A percentile compares a stretch with the other conserved stretches of the same genome.
Evolutionary conservation across 2,797 vertebrate genomes (phyloP).

Genomic region (Macropus fuliginosus): DNA sequence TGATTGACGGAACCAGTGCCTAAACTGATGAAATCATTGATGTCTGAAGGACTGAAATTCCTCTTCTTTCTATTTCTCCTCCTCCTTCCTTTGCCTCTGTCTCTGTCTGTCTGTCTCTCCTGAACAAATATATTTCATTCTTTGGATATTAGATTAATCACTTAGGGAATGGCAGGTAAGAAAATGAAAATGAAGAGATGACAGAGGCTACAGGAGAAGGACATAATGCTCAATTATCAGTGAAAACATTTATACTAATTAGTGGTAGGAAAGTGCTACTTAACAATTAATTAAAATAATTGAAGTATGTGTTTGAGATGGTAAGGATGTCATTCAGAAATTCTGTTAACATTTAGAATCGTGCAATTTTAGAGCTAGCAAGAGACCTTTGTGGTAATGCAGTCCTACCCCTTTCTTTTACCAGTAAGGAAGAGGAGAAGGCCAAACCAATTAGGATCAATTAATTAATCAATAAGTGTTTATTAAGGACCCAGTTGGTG

Average conservation of each 20-base stretch:
- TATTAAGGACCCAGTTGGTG: neutral
- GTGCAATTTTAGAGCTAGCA: neutral
- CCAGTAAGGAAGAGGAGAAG: neutral
- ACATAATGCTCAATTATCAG: neutral
- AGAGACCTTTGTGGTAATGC: neutral
- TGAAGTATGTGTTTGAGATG: slow-evolving; percentile 20
- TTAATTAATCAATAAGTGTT: neutral
- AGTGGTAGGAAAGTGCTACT: neutral
- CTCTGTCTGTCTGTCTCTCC: neutral
- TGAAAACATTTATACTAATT: slow-evolving; percentile 17
- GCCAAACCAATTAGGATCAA: neutral
- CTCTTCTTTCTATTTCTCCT: neutral
- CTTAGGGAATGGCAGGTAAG: neutral
- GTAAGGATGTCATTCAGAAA: slow-evolving; percentile 22
- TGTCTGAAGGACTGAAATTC: neutral
- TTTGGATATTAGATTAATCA: neutral
- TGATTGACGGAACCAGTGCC: neutral
- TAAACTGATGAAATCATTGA: neutral
- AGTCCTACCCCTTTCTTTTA: neutral
- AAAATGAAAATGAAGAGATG: neutral
- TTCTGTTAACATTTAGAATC: neutral
- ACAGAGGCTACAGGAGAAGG: neutral
- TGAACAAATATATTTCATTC: neutral
- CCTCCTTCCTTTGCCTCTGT: too few relatives aligned
- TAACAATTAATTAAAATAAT: slow-evolving; percentile 25